phyloP scores from a whole-genome alignment of 2,888 invertebrate species.

The Tridacna gigas region DNA sequence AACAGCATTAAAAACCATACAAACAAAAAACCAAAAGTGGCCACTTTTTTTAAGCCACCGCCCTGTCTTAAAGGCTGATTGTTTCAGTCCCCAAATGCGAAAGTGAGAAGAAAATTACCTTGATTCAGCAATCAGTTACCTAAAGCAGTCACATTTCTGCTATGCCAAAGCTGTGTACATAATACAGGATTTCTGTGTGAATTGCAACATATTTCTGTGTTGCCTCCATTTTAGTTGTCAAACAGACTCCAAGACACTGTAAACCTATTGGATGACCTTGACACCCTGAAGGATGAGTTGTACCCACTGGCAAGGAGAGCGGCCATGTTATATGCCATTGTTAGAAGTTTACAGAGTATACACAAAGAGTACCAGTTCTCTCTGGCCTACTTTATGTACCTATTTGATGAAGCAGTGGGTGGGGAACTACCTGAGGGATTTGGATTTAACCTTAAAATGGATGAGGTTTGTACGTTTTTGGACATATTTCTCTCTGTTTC shows the following conservation, averaged over 20 bases:
- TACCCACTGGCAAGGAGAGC: constrained; percentile 81
- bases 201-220: too few relatives aligned
- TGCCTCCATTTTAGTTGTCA: constrained; percentile 70
- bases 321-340: constrained; percentile 81
- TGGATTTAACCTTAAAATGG: constrained; percentile 46
- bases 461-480: constrained; percentile 51
- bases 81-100: too few relatives aligned
- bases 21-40: too few relatives aligned
- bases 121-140: too few relatives aligned
- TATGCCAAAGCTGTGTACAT: too few relatives aligned
- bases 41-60: too few relatives aligned
- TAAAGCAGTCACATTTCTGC: too few relatives aligned
- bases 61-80: too few relatives aligned
- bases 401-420: constrained; percentile 84
- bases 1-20: too few relatives aligned
- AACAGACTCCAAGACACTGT: constrained; percentile 74
- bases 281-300: constrained; percentile 81
- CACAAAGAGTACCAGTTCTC: constrained; percentile 83
- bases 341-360: constrained; percentile 78
- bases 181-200: too few relatives aligned
- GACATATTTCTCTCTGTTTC: too few relatives aligned
- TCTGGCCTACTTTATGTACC: constrained; percentile 79
- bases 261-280: constrained; percentile 78
- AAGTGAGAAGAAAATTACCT: too few relatives aligned
- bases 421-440: constrained; percentile 78